Percentiles rank a stretch among this genome's conserved stretches.
Evolutionary conservation across 2,797 vertebrate species (phyloP).

Genomic region (Pagetopsis macropterus): DNA sequence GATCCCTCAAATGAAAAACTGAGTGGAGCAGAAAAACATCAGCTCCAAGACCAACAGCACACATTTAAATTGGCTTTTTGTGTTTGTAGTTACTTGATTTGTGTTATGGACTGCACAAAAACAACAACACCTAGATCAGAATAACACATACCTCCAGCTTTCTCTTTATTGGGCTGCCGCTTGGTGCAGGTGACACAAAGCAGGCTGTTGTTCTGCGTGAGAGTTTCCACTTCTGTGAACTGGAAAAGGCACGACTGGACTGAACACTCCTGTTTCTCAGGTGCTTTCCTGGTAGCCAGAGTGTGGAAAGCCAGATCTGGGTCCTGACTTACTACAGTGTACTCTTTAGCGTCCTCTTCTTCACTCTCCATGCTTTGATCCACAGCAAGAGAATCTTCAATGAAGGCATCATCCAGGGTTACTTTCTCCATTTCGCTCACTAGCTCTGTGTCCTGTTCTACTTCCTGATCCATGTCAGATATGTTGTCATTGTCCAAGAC

Average conservation of each 20-base stretch:
- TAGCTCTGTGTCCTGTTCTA: slow-evolving; percentile 38
- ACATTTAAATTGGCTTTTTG: background rate
- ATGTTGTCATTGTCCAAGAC: slow-evolving; percentile 31
- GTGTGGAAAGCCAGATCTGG: slow-evolving; percentile 90
- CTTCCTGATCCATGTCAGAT: slow-evolving; percentile 46
- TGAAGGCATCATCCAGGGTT: slow-evolving; percentile 65
- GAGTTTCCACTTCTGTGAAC: slow-evolving; percentile 93
- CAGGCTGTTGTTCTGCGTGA: slow-evolving; percentile 91
- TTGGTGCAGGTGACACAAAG: slow-evolving; percentile 92
- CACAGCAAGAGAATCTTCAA: slow-evolving; percentile 45
- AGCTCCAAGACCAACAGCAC: background rate
- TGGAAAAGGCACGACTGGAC: slow-evolving; percentile 91
- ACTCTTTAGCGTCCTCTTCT: slow-evolving; percentile 72
- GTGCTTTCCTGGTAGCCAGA: slow-evolving; percentile 82
- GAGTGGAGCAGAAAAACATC: background rate
- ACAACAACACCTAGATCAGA: background rate
- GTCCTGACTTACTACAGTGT: slow-evolving; percentile 82
- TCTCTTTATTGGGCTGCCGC: slow-evolving; percentile 68
- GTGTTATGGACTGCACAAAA: background rate
- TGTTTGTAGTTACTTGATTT: background rate
- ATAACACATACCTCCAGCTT: slow-evolving; percentile 61
- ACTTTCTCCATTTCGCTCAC: slow-evolving; percentile 62
- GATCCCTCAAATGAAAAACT: background rate
- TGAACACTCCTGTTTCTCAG: slow-evolving; percentile 87
- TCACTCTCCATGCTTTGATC: slow-evolving; percentile 63